Evolutionary conservation across 2,113 vertebrate species (phyloP).

Genomic region (Balaeniceps rex): DNA sequence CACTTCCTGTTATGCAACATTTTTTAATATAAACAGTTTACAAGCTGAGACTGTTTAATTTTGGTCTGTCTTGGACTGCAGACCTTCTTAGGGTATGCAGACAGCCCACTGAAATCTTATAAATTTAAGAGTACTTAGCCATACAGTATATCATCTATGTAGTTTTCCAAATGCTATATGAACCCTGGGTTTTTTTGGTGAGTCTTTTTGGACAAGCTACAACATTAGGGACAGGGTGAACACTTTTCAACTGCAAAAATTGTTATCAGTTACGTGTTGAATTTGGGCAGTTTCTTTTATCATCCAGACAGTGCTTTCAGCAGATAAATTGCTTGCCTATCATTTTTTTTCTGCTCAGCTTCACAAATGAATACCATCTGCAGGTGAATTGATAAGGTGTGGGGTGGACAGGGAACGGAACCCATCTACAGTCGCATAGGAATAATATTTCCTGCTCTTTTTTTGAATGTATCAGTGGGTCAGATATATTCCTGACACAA

Average conservation of each 20-base stretch:
- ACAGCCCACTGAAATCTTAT: not conserved
- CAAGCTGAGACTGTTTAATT: not conserved
- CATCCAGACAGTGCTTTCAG: not conserved
- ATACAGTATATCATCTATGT: not conserved
- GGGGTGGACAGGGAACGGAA: not conserved
- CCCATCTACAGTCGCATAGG: rapidly evolving
- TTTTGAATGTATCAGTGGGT: not conserved
- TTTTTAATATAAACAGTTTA: not conserved
- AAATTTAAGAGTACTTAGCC: not conserved
- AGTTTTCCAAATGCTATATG: not conserved
- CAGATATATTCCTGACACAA: not conserved
- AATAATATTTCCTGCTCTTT: not conserved
- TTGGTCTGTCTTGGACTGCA: not conserved
- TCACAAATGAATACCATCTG: not conserved
- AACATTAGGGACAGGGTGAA: not conserved
- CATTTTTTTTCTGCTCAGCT: not conserved
- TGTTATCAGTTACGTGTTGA: not conserved
- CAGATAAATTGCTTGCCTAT: not conserved
- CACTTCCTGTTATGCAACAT: not conserved
- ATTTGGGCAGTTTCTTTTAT: not conserved
- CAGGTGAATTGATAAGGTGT: not conserved
- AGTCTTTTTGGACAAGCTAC: not conserved
- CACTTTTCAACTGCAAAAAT: not conserved
- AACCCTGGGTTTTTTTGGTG: not conserved
- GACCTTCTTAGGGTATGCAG: not conserved